Evolutionary conservation across 2,113 vertebrate species (phyloP).

Genomic region (Camarhynchus parvulus): DNA sequence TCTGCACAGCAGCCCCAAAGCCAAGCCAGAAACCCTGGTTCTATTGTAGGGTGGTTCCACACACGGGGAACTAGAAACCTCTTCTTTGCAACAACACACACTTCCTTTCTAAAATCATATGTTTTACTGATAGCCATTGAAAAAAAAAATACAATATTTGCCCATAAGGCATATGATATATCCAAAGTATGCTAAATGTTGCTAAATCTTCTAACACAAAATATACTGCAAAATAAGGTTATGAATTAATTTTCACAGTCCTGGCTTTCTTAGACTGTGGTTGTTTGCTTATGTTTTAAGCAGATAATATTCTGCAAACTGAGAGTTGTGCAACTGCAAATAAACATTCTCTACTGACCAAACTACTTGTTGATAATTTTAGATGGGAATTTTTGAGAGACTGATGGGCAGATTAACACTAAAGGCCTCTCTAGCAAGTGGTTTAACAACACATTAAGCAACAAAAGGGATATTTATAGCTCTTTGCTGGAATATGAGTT

Average conservation of each 20-base stretch:
- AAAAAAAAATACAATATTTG: background rate
- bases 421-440: slow-evolving; percentile 18
- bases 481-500: background rate
- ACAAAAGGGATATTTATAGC: slow-evolving; percentile 59
- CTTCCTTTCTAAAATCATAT: background rate
- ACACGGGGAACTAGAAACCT: background rate
- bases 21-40: background rate
- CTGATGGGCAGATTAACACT: slow-evolving; percentile 52
- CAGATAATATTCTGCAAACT: slow-evolving; percentile 13
- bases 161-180: background rate
- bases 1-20: background rate
- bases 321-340: slow-evolving; percentile 15
- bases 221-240: background rate
- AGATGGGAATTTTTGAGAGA: slow-evolving; percentile 44
- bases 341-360: slow-evolving; percentile 33
- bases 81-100: background rate
- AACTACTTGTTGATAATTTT: slow-evolving; percentile 63
- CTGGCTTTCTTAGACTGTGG: background rate
- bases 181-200: background rate
- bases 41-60: background rate
- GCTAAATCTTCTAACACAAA: background rate
- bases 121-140: background rate
- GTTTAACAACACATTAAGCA: slow-evolving; percentile 50
- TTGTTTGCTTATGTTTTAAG: slow-evolving; percentile 16
- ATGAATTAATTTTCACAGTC: background rate